These are phyloP conservation scores for Phymastichus coffea DNA, from an alignment of 1,140 invertebrate species.

Conservation along the genomic window DNA sequence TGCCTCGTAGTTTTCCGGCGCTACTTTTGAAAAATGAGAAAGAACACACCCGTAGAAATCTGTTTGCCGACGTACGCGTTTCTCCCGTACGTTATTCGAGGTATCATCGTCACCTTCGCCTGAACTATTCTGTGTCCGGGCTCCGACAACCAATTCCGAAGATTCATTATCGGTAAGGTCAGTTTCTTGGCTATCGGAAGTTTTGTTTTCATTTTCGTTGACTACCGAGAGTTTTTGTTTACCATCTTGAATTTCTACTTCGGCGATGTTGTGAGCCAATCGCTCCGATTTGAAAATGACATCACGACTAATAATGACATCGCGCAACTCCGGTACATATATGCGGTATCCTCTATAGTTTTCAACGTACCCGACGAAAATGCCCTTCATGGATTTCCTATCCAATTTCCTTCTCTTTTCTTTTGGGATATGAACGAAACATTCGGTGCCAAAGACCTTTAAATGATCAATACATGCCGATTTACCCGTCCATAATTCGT, in stretches of 20 bases:
- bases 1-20: slow-evolving; percentile 5
- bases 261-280: not conserved
- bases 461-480: slow-evolving; percentile 3
- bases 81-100: not conserved
- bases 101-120: not conserved
- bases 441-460: slow-evolving; percentile 9
- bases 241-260: not conserved
- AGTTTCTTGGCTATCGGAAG: not conserved
- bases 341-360: slow-evolving; percentile 18
- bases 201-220: not conserved
- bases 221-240: not conserved
- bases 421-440: slow-evolving; percentile 8
- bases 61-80: not conserved
- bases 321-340: not conserved
- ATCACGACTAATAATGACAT: slow-evolving; percentile 11
- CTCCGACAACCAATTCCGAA: not conserved
- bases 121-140: not conserved
- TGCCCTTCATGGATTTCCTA: slow-evolving; percentile 2
- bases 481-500: slow-evolving; percentile 33
- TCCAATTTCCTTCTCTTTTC: slow-evolving; percentile 20
- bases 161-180: not conserved
- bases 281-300: slow-evolving; percentile 10
- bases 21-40: not conserved
- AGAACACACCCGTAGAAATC: not conserved
- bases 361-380: slow-evolving; percentile 20